Evolutionary conservation across 92 coral and sea anemone species (phyloP).

Genomic region (Epizoanthus illoricatus): DNA sequence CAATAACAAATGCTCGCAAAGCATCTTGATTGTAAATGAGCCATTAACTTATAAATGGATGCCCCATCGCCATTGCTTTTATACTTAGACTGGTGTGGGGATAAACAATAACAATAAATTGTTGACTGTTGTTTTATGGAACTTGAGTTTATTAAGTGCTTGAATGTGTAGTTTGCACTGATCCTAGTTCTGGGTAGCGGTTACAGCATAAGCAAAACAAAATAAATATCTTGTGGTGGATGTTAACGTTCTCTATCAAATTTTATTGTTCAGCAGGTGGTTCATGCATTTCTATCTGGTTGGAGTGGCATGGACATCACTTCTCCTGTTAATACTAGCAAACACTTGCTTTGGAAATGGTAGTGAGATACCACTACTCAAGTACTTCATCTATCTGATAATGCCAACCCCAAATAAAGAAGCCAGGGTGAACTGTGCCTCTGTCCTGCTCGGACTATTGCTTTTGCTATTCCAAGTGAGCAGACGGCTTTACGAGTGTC

Average conservation of each 20-base stretch:
- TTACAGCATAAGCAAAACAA: no score
- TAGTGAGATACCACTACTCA: slow-evolving; percentile 21
- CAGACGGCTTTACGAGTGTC: slow-evolving; percentile 81
- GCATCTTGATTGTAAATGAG: no score
- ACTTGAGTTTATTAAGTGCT: no score
- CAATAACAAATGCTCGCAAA: no score
- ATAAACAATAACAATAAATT: no score
- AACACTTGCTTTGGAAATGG: slow-evolving; percentile 49
- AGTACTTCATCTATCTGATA: slow-evolving; percentile 25
- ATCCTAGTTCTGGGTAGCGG: no score
- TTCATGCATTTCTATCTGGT: slow-evolving; percentile 86
- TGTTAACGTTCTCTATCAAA: not conserved
- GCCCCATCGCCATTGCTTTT: no score
- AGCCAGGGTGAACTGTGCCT: slow-evolving; percentile 59
- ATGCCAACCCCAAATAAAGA: slow-evolving; percentile 30
- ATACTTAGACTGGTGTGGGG: no score
- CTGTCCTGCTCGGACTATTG: slow-evolving; percentile 68
- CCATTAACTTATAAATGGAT: no score
- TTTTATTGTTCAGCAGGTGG: slow-evolving; percentile 63
- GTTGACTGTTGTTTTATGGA: no score
- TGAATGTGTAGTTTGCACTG: no score
- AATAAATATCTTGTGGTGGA: not conserved
- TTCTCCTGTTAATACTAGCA: slow-evolving; percentile 44
- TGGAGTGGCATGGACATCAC: slow-evolving; percentile 61
- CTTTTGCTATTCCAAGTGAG: slow-evolving; percentile 72